These are phyloP conservation scores for Romanogobio albipinnatus DNA, from an alignment of 2,113 vertebrate species.

Conservation along the genomic window DNA sequence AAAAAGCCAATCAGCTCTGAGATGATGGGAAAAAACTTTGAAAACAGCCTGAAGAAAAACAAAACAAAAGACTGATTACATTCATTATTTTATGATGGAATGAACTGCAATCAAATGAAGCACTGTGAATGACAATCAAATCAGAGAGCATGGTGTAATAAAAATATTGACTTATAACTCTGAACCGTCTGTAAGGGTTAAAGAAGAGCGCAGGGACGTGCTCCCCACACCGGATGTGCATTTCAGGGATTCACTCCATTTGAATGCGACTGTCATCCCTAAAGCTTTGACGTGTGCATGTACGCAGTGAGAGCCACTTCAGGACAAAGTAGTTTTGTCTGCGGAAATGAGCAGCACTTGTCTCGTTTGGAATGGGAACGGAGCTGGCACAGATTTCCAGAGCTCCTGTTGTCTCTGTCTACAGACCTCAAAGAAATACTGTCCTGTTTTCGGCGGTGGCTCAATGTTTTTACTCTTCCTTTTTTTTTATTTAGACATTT, in stretches of 20 bases:
- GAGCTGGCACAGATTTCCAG: conserved; percentile 24
- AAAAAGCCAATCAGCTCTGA: not conserved
- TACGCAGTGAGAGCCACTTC: not conserved
- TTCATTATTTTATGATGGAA: not conserved
- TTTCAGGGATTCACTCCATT: not conserved
- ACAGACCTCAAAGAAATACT: not conserved
- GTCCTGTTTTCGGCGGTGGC: not conserved
- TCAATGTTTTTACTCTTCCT: not conserved
- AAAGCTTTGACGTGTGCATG: not conserved
- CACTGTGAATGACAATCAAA: not conserved
- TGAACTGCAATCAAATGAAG: not conserved
- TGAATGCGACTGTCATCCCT: not conserved
- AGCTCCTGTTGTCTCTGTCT: not conserved
- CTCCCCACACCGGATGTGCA: not conserved
- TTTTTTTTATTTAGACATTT: not conserved
- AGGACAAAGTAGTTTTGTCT: conserved; percentile 60
- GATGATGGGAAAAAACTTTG: not conserved
- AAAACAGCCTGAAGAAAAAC: not conserved
- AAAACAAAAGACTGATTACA: not conserved
- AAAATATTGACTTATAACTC: not conserved
- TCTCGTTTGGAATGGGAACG: conserved; percentile 70
- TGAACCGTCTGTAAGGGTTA: no score
- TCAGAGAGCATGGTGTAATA: not conserved
- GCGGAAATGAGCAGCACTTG: conserved; percentile 63
- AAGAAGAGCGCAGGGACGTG: no score